These are phyloP conservation scores for Opisthograptis luteolata DNA, from an alignment of 2,888 invertebrate species.

Conservation along the genomic window DNA sequence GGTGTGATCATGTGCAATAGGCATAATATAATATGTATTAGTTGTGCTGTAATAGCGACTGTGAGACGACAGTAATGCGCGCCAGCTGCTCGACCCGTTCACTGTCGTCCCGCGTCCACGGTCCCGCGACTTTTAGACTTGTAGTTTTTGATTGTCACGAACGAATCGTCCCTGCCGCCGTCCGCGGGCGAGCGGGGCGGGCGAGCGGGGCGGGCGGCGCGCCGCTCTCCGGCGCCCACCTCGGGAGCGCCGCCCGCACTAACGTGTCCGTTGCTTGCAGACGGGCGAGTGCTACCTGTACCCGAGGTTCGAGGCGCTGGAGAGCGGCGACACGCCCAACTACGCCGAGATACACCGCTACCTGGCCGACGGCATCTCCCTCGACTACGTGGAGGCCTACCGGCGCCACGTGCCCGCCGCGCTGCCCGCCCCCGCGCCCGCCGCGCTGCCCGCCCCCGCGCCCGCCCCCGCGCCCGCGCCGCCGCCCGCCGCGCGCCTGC, in stretches of 20 bases:
- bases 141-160: too few relatives aligned
- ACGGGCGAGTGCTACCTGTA: slow-evolving; percentile 73
- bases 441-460: not conserved
- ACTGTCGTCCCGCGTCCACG: slow-evolving; percentile 17
- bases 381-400: slow-evolving; percentile 70
- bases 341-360: slow-evolving; percentile 66
- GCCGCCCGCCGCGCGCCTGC: slow-evolving; percentile 4
- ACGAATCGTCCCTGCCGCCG: not conserved
- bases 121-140: too few relatives aligned
- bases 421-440: slow-evolving; percentile 32
- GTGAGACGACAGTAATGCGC: too few relatives aligned
- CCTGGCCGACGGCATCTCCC: slow-evolving; percentile 72
- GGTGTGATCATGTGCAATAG: too few relatives aligned
- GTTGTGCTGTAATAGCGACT: too few relatives aligned
- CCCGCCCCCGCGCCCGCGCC: slow-evolving; percentile 10
- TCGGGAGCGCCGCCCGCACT: slow-evolving; percentile 11
- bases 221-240: slow-evolving; percentile 6
- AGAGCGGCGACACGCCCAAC: slow-evolving; percentile 74
- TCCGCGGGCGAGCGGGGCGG: not conserved
- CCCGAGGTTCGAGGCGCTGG: slow-evolving; percentile 81
- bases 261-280: slow-evolving; percentile 55
- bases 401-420: slow-evolving; percentile 65
- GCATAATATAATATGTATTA: too few relatives aligned
- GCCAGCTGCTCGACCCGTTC: too few relatives aligned
- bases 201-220: not conserved